Evolutionary conservation across 2,797 vertebrate genomes (phyloP), one percentile per base, ranked within the genome.

Genomic region (Pseudomugil tenellus): DNA sequence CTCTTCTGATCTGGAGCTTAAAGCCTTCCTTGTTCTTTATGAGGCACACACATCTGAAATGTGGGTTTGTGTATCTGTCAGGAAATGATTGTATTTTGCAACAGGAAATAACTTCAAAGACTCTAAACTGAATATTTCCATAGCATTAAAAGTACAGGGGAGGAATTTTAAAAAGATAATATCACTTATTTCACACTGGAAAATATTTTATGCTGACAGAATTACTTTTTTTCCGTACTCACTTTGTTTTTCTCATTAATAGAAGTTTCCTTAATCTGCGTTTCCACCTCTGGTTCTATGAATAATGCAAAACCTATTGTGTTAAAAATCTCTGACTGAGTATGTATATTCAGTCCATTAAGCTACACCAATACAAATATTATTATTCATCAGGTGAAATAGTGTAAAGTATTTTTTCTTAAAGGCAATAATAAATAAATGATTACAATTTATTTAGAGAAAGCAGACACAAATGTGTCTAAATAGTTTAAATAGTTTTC

Each of bases 101-200:
- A 89, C 91, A 93, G 92, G 92, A 92, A 92, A 86, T 77, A 77
- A 82, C 89, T 76, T 90, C 79, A 89, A 83, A 88, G 73, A 68
- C 72, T 67, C 35, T 59, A 17, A 84, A 84, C 81, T 62, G 85
- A 85, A 80, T 58, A 68, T 83, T 83, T 91, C 72, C 75, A 76
- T 74, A 87, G 83, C 70, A 80, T 67, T 60, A 79, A 70, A 84
- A 79, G 79, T 74, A 76, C 56, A 64, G 54, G 63, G 71, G 58
- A 67, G 65, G 41, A 35, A 76, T n/a, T 46, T 76, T 0, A 74
- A 46, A 63, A 58, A 62, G 37, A 31, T 28, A 58, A 52, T 52
- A 58, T 76, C 34, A 14, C 8, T 14, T 10, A 65, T 84, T 79
- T 78, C 37, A 68, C 63, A 68, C 29, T 64, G 35, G 26, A 62